phyloP scores from a whole-genome alignment of 1,140 invertebrate genomes.

The Carposina sasakii region DNA sequence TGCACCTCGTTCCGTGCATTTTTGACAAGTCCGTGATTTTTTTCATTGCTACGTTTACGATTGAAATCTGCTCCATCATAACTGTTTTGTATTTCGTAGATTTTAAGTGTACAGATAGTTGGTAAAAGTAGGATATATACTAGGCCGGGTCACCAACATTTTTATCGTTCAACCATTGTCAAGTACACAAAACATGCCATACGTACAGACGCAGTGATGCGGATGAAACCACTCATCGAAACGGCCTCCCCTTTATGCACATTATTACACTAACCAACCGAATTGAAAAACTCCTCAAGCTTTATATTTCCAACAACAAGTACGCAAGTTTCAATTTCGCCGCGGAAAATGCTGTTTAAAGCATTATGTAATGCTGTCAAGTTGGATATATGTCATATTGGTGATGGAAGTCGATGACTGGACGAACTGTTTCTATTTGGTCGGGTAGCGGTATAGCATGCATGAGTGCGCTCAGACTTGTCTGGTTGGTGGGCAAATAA shows the following conservation, averaged over 20 bases:
- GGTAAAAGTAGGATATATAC: too few species aligned
- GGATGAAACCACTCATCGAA: slow-evolving; percentile 45
- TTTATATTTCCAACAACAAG: background rate
- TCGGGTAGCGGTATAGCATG: slow-evolving; percentile 28
- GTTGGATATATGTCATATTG: slow-evolving; percentile 25
- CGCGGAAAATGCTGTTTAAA: background rate
- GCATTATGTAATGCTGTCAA: slow-evolving; percentile 27
- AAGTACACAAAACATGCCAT: slow-evolving; percentile 51
- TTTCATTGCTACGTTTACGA: too few species aligned
- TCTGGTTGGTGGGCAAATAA: slow-evolving; percentile 49
- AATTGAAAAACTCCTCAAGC: slow-evolving; percentile 10
- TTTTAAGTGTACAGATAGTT: too few species aligned
- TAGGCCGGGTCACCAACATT: too few species aligned
- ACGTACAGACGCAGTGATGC: slow-evolving; percentile 45
- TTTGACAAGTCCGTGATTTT: too few species aligned
- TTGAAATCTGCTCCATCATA: too few species aligned
- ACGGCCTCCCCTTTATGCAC: slow-evolving; percentile 32
- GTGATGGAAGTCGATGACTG: background rate
- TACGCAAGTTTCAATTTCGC: background rate
- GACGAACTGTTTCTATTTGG: background rate
- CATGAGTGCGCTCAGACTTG: slow-evolving; percentile 41
- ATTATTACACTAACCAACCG: too few species aligned
- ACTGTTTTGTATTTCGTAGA: too few species aligned
- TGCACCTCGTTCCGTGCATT: too few species aligned
- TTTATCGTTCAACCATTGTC: slow-evolving; percentile 32